These are phyloP conservation scores for Hirtodrosophila histrioides DNA, from an alignment of 2,888 invertebrate genomes.

Conservation along the genomic window DNA sequence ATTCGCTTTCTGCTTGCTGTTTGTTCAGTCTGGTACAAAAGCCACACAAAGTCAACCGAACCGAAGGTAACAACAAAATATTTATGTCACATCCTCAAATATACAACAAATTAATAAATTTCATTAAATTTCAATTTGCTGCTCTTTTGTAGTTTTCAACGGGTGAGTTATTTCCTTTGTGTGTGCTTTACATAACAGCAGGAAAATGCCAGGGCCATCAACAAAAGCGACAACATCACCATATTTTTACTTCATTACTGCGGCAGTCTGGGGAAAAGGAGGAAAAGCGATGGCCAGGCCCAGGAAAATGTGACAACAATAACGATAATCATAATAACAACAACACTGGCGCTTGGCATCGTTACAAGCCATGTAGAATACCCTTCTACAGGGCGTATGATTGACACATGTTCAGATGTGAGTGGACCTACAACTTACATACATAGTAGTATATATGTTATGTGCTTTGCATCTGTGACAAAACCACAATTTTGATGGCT, in stretches of 20 bases:
- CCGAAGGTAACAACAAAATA: conserved; percentile 14
- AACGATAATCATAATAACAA: conserved; percentile 30
- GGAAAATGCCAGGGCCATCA: conserved; percentile 18
- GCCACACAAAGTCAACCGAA: conserved; percentile 15
- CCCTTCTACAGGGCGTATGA: conserved; percentile 3
- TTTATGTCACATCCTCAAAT: conserved; percentile 58
- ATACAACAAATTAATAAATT: conserved; percentile 53
- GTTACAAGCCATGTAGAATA: not conserved
- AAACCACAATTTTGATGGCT: conserved; percentile 6
- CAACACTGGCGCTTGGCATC: conserved; percentile 5
- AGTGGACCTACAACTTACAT: too few species aligned
- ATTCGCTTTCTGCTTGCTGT: not conserved
- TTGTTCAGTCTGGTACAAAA: conserved; percentile 16
- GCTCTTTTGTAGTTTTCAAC: conserved; percentile 43
- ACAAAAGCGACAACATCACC: conserved; percentile 14
- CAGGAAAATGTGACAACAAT: conserved; percentile 22
- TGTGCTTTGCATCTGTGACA: conserved; percentile 13
- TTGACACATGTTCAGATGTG: conserved; percentile 22
- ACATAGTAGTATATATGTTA: too few species aligned
- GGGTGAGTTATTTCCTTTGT: conserved; percentile 28
- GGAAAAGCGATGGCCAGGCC: not conserved
- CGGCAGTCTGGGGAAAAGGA: conserved; percentile 4
- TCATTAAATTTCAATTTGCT: conserved; percentile 53
- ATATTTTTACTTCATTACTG: conserved; percentile 47
- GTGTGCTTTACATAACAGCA: conserved; percentile 21